Percentiles rank a stretch among this genome's conserved stretches.
Conservation (phyloP, 2,797 vertebrate species). For the Paratrypauchen microcephalus region DNA sequence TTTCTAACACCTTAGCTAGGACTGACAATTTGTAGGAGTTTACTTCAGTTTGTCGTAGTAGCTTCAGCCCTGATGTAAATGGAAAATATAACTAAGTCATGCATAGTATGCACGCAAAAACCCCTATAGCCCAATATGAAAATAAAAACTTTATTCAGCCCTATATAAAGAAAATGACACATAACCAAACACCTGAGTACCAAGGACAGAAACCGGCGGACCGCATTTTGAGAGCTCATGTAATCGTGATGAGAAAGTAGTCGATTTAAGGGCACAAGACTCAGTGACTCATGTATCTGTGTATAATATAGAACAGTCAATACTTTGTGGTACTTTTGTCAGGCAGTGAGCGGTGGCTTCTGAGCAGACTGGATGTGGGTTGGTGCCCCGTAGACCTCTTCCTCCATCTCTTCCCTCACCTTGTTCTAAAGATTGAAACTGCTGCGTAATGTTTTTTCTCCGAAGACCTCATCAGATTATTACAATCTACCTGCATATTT, state of each 20-base stretch:
- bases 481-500: too few relatives aligned
- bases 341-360: slow-evolving; percentile 54
- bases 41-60: too few relatives aligned
- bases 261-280: slow-evolving; percentile 49
- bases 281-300: slow-evolving; percentile 60
- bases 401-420: slow-evolving; percentile 31
- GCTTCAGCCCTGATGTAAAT: background rate
- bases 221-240: slow-evolving; percentile 22
- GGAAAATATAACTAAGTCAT: background rate
- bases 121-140: too few relatives aligned
- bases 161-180: too few relatives aligned
- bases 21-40: too few relatives aligned
- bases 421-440: slow-evolving; percentile 38
- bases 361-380: slow-evolving; percentile 53
- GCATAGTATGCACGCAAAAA: too few relatives aligned
- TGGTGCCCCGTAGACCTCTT: slow-evolving; percentile 41
- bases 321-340: slow-evolving; percentile 22
- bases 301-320: slow-evolving; percentile 51
- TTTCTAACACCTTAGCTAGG: too few relatives aligned
- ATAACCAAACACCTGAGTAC: too few relatives aligned
- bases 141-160: too few relatives aligned
- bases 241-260: slow-evolving; percentile 63
- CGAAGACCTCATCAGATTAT: background rate
- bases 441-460: slow-evolving; percentile 21
- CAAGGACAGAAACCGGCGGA: too few relatives aligned